phyloP scores from a whole-genome alignment of 2,888 invertebrate species.

The Drosophila subsilvestris region DNA sequence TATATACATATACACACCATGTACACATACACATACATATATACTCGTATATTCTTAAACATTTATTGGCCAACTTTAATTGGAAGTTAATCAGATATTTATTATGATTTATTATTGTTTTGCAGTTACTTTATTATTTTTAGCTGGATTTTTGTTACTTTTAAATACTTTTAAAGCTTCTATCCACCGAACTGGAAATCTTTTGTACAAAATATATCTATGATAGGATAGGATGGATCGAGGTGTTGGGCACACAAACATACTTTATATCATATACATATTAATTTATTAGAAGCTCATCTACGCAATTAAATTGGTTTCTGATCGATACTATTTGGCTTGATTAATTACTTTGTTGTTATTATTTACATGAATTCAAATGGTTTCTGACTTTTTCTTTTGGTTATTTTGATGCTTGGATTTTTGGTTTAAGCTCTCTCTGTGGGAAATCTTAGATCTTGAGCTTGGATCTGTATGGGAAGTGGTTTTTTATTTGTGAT shows the following conservation, averaged over 20 bases:
- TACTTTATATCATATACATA: not conserved
- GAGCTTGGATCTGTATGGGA: not conserved
- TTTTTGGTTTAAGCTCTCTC: not conserved
- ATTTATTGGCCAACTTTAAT: slow-evolving; percentile 18
- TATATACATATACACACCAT: slow-evolving; percentile 32
- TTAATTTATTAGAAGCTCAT: not conserved
- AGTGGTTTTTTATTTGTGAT: not conserved
- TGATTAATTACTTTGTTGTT: not conserved
- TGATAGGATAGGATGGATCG: not conserved
- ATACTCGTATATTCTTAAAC: slow-evolving; percentile 16
- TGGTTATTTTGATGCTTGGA: not conserved
- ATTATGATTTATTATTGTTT: slow-evolving; percentile 32
- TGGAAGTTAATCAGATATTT: not conserved
- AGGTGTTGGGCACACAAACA: not conserved
- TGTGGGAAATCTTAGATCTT: not conserved
- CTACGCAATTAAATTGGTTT: slow-evolving; percentile 1
- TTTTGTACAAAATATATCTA: not conserved
- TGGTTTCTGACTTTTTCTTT: not conserved
- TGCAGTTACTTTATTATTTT: slow-evolving; percentile 11
- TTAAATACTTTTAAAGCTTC: slow-evolving; percentile 57
- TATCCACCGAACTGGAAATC: slow-evolving; percentile 2
- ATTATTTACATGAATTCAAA: not conserved
- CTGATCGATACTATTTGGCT: not conserved
- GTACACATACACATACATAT: not conserved
- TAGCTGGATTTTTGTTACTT: slow-evolving; percentile 8